Evolutionary conservation across 1,140 invertebrate species (phyloP), one percentile per base, ranked within the genome.

Genomic region (Coelopa frigida): DNA sequence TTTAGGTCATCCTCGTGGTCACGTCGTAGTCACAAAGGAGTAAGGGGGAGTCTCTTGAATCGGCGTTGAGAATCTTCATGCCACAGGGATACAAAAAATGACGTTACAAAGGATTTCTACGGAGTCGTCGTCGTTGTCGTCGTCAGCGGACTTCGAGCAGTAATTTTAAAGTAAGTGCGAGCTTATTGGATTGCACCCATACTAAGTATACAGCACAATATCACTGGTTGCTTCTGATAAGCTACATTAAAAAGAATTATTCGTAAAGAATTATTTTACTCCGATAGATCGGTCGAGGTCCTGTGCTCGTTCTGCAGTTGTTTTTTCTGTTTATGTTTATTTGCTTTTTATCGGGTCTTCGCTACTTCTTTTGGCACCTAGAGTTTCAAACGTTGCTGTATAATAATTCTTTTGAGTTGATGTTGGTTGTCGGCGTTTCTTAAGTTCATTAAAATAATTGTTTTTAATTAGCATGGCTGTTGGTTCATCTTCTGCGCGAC

Each of bases 401-500:
- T n/a, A n/a, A n/a, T n/a, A n/a, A n/a, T n/a, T n/a, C n/a, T n/a
- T n/a, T n/a, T n/a, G n/a, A n/a, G n/a, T 33, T 33, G n/a, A 14
- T 35, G 33, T 35, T 35, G 33, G 33, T 35, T 35, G 17, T 20
- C 33, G 12, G 17, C 20, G 17, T 35, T 35, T 35, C 15, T 35
- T 35, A 18, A 17, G 35, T 37, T 18, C 8, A n/a, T n/a, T n/a
- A n/a, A n/a, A 59, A 62, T 62, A 59, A 65, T 61, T 60, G 59
- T 56, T 62, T 65, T 62, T 65, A 64, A 59, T 64, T 56, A 59
- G 59, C 59, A 63, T 66, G 58, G 60, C 60, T 59, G 54, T 55
- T 65, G 58, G 57, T 67, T 68, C 64, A 67, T 81, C 84, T 85
- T 68, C 84, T 78, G 51, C 78, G 76, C 42, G 81, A 78, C 27